phyloP scores from a whole-genome alignment of 2,888 invertebrate species.

The Schrankia costaestrigalis region DNA sequence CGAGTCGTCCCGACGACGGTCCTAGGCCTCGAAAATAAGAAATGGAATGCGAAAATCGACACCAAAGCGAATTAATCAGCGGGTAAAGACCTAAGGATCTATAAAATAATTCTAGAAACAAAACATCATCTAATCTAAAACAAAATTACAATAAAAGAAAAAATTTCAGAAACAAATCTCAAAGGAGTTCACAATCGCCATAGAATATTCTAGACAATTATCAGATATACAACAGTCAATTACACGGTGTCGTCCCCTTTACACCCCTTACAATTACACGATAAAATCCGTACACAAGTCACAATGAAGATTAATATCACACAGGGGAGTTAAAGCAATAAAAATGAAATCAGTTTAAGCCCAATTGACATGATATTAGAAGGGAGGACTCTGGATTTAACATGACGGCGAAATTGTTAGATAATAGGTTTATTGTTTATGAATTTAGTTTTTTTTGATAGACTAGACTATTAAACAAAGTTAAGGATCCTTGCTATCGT shows the following conservation, averaged over 20 bases:
- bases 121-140: no score
- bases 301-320: constrained; percentile 77
- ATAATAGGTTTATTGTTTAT: constrained; percentile 8
- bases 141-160: constrained; percentile 22
- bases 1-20: no score
- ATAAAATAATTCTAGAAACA: no score
- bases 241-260: constrained; percentile 60
- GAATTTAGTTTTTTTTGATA: constrained; percentile 10
- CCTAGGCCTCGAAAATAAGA: no score
- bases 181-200: constrained; percentile 60
- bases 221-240: constrained; percentile 69
- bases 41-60: no score
- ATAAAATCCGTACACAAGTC: constrained; percentile 73
- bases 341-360: constrained; percentile 75
- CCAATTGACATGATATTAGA: constrained; percentile 72
- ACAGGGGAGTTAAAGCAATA: constrained; percentile 64
- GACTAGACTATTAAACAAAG: no score
- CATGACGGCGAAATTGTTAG: constrained; percentile 5
- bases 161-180: constrained; percentile 32
- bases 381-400: constrained; percentile 35
- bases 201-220: constrained; percentile 54
- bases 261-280: constrained; percentile 63
- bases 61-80: no score
- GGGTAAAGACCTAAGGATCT: no score
- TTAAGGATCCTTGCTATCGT: no score